These are phyloP conservation scores for Lasioglossum pauxillum DNA, from an alignment of 2,888 invertebrate species.

Conservation along the genomic window DNA sequence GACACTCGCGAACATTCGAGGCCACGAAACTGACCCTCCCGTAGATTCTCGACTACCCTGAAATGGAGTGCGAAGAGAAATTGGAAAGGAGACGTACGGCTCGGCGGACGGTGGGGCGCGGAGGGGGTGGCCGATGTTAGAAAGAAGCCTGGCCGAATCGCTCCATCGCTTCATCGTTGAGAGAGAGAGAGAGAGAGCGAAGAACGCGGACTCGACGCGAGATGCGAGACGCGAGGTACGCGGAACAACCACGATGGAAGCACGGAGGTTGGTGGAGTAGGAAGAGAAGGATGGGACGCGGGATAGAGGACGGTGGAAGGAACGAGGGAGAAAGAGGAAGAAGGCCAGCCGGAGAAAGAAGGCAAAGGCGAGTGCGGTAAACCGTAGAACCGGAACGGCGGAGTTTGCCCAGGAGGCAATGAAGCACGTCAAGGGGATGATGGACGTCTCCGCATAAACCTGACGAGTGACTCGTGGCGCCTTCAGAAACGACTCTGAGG, in stretches of 20 bases:
- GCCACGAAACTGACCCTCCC: conserved; percentile 43
- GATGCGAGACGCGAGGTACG: conserved; percentile 9
- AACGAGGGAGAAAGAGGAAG: not conserved
- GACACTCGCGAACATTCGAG: conserved; percentile 46
- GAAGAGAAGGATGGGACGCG: not conserved
- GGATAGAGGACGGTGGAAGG: not conserved
- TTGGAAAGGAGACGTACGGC: conserved; percentile 27
- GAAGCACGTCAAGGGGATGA: conserved; percentile 84
- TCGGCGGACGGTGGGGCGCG: not conserved
- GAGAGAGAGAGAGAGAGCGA: no score
- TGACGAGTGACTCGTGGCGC: conserved; percentile 85
- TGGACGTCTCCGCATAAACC: conserved; percentile 84
- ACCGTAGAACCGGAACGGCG: conserved; percentile 78
- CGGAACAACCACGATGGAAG: conserved; percentile 12
- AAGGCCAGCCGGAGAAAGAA: conserved; percentile 25
- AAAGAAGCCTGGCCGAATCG: conserved; percentile 1
- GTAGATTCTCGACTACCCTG: conserved; percentile 26
- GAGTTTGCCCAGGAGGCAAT: conserved; percentile 82
- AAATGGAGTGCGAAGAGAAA: conserved; percentile 46
- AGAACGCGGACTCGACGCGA: not conserved
- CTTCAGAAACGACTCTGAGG: conserved; percentile 85
- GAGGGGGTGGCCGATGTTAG: not conserved
- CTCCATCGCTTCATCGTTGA: not conserved
- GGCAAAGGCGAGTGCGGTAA: conserved; percentile 68
- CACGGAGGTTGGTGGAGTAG: not conserved